Evolutionary conservation across 53 echinoderm and acorn worm genomes (phyloP), one percentile per base, ranked within the genome.

Genomic region (Holothuria scabra): DNA sequence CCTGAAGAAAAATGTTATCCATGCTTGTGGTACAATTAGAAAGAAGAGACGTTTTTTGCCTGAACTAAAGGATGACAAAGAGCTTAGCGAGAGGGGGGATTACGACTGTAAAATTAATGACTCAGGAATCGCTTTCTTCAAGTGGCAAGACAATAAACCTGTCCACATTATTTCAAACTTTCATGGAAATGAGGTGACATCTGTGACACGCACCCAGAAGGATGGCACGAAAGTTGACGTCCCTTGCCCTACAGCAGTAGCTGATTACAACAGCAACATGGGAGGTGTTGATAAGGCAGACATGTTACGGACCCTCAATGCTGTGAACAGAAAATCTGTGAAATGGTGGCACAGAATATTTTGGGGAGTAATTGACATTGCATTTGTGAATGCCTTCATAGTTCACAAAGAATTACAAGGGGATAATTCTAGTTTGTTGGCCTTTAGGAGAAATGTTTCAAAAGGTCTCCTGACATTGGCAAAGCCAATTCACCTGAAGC

Each of bases 1-100:
- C 52, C 52, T n/a, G n/a, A 70, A 70, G 34, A 84, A 84, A 28
- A 68, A 46, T 56, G 71, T 57, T 30, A 67, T 84, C 25, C 71
- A 23, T 52, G 84, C 84, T 12, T 84, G 84, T 29, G 59, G 33
- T 5, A 82, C 64, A 21, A 71, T 84, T 23, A 13, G 58, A 18
- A 22, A n/a, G 31, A 84, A 83, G 12, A 66, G 58, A 25, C 12
- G 20, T n/a, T 21, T 29, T 64, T 68, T 84, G 46, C 69, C 84
- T 28, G 67, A 67, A 30, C 35, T 5, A 28, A 67, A 32, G 67
- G 67, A 67, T 3, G 67, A 67, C 67, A 67, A 67, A 31, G 18
- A 32, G 2, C 37, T 67, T 2, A 8, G 2, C 4, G 6, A 67
- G 33, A 67, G 67, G 16, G 67, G 67, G 0, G 67, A 67, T 18